A percentile compares a stretch with the other conserved stretches of the same genome.
These are phyloP conservation scores for Colaptes auratus DNA, from an alignment of 2,113 vertebrate genomes.

Conservation along the genomic window DNA sequence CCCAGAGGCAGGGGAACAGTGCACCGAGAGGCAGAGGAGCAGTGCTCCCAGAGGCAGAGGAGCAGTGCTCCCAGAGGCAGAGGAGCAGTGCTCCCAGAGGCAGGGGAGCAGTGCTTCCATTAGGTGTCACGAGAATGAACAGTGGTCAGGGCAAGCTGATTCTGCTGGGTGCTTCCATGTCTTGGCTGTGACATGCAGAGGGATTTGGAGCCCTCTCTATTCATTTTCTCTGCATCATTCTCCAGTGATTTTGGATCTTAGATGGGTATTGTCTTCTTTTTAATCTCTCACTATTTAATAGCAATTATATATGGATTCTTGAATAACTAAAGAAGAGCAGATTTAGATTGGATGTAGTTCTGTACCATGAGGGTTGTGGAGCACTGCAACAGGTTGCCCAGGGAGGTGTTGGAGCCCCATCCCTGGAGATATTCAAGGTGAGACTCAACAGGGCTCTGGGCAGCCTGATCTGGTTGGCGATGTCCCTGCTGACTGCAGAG, in stretches of 20 bases:
- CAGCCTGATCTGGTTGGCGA: too few species aligned
- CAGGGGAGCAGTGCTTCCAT: background rate
- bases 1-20: background rate
- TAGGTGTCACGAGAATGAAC: accelerated
- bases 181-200: background rate
- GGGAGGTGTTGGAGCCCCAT: too few species aligned
- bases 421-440: too few species aligned
- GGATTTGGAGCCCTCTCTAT: background rate
- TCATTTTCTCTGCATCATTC: background rate
- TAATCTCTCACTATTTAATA: background rate
- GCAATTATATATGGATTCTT: background rate
- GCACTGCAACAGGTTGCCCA: too few species aligned
- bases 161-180: accelerated
- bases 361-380: too few species aligned
- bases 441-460: too few species aligned
- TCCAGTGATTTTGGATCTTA: background rate
- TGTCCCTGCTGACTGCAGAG: too few species aligned
- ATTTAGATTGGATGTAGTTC: too few species aligned
- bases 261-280: background rate
- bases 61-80: background rate
- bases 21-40: background rate
- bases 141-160: background rate
- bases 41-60: background rate
- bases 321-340: background rate
- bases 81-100: background rate